Base-by-base conservation (phyloP, 2,888 invertebrate species). In the Mantis religiosa region DNA sequence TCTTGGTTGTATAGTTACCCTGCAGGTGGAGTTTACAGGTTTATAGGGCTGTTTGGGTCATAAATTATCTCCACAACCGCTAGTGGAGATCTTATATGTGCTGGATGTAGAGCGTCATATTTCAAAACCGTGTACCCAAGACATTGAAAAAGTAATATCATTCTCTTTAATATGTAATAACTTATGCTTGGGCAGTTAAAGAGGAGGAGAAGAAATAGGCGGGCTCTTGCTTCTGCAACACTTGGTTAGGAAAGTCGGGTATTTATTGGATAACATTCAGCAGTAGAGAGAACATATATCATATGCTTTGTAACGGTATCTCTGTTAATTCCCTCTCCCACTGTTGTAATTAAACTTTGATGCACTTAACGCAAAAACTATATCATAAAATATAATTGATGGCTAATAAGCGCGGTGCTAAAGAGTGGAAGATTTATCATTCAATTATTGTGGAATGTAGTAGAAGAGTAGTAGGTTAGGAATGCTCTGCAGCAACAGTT, bases 141-240 rank as follows among this genome's bases (percentile, higher is more conserved):
- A 41, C 27, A 81, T 41, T 83, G 83, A 82, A 89, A 86, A 89
- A 84, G 88, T 85, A 89, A 88, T 89, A 89, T 89, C 85, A 88
- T 88, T 88, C 89, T 85, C 82, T 88, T 82, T 89, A 89, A 89
- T 89, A 89, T 85, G 87, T 82, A 89, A 89, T 87, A 87, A 89
- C 84, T 89, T 87, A 28, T 85, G n/a, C 84, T 83, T 82, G n/a
- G 47, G 54, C 85, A 47, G 14, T 85, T 54, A 12, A 54, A 85
- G 85, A 54, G 41, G 34, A 47, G 34, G 82, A 82, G 82, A 82
- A 85, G 12, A 28, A 54, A 85, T 15, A 47, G 85, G 15, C 28
- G 41, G 54, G 54, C 25, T 47, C 27, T 28, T 54, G 54, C 54
- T 27, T 85, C 27, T 85, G 41, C n/a, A 54, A 20, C 85, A 85